A percentile compares a stretch with the other conserved stretches of the same genome.
Conservation (phyloP, 2,113 vertebrate genomes). For the Vanacampus margaritifer region DNA sequence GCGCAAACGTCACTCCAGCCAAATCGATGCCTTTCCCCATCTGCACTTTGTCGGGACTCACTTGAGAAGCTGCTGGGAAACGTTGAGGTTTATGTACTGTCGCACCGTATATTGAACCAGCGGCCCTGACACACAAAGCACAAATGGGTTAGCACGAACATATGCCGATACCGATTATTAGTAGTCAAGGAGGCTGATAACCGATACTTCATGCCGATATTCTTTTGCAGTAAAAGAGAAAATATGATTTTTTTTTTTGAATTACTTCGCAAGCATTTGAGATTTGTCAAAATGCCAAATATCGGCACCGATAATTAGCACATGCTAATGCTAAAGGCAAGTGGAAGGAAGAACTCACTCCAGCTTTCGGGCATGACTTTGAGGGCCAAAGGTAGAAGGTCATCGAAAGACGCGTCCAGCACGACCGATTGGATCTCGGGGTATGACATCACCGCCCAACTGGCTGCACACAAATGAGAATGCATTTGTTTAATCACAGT, state of each 20-base stretch:
- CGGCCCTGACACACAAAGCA: conserved; percentile 65
- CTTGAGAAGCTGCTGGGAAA: conserved; percentile 88
- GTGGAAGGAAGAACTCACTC: conserved; percentile 74
- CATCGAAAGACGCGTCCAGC: conserved; percentile 88
- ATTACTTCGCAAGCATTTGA: too few relatives aligned
- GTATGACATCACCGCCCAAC: conserved; percentile 90
- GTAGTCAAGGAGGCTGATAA: too few relatives aligned
- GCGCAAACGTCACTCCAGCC: not conserved
- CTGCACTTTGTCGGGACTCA: conserved; percentile 42
- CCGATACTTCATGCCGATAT: too few relatives aligned
- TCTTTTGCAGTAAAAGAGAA: too few relatives aligned
- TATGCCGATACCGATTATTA: too few relatives aligned
- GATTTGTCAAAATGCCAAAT: too few relatives aligned
- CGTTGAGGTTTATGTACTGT: conserved; percentile 89
- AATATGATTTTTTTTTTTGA: too few relatives aligned
- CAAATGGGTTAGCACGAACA: not conserved
- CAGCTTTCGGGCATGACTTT: conserved; percentile 94
- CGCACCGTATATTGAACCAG: conserved; percentile 86
- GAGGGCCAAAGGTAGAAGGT: conserved; percentile 85
- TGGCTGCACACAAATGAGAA: conserved; percentile 62
- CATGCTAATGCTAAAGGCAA: not conserved
- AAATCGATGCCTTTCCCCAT: not conserved
- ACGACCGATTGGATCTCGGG: conserved; percentile 81
- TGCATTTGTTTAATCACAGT: not conserved
- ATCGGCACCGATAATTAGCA: too few relatives aligned